Evolutionary conservation across 2,888 invertebrate species (phyloP), one percentile per base, ranked within the genome.

Genomic region (Sarcophaga carnaria): DNA sequence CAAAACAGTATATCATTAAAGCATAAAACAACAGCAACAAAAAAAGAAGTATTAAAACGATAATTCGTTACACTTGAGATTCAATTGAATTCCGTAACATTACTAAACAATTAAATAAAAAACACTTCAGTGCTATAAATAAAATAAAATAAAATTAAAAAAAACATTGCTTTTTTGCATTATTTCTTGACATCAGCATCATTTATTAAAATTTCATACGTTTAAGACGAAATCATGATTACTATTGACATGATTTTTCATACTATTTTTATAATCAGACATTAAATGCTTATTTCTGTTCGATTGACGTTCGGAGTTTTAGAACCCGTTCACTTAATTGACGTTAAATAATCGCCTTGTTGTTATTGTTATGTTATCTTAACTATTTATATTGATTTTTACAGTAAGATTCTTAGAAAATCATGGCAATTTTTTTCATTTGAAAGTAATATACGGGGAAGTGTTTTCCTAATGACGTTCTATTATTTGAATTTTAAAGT

Each of bases 401-500:
- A 22, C 49, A 64, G 70, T 54, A 49, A 20, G 17, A 25, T 83
- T 83, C 77, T 66, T 22, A 83, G 77, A 78, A 83, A 75, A 72
- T 49, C 17, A 11, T 49, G 66, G 71, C 71, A 83, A 71, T 83
- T 77, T 82, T 66, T 77, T 77, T 67, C 47, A 37, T 66, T 63
- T 70, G 2, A 67, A 63, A 70, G 64, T 27, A 27, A 11, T 45
- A 60, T 37, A 83, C 71, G 45, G 71, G 77, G 64, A 83, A 83
- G 66, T 62, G 12, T 66, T 59, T 82, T 77, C 45, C 63, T 47
- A 54, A 54, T 54, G 17, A 54, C 12, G 12, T 54, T 54, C 17
- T 17, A 4, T 14, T 54, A 54, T 17, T 54, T 17, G 54, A 14
- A 54, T 14, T 54, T 54, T 14, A 17, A 54, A 17, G 12, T 4